Evolutionary conservation across 2,888 invertebrate genomes (phyloP).

Genomic region (Apodemia hepburni): DNA sequence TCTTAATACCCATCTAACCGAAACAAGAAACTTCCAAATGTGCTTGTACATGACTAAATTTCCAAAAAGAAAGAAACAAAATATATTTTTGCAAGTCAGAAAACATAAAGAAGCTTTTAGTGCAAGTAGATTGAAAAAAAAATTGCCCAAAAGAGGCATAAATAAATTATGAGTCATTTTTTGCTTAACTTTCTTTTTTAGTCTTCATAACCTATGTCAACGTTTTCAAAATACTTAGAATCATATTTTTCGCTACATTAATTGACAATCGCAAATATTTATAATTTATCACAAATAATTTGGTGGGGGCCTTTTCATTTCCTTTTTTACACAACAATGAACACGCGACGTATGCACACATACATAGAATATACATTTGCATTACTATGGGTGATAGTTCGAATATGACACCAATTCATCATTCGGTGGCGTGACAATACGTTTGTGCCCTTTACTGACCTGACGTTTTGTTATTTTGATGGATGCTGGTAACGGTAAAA

Average conservation of each 20-base stretch:
- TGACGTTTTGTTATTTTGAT: constrained; percentile 37
- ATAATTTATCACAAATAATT: not conserved
- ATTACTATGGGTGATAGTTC: constrained; percentile 59
- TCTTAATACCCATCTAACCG: too few species aligned
- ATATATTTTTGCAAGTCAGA: too few species aligned
- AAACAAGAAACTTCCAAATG: too few species aligned
- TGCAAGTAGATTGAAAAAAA: too few species aligned
- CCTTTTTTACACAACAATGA: constrained; percentile 35
- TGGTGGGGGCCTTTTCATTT: constrained; percentile 37
- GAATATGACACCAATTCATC: constrained; percentile 71
- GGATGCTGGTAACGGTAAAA: constrained; percentile 24
- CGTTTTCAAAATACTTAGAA: too few species aligned
- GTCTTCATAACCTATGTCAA: too few species aligned
- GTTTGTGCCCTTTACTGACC: constrained; percentile 42
- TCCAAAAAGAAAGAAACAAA: too few species aligned
- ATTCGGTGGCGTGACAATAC: constrained; percentile 53
- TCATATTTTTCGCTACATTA: not conserved
- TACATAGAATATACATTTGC: constrained; percentile 53
- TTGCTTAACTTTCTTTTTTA: too few species aligned
- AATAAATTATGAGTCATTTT: too few species aligned
- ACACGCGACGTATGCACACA: constrained; percentile 41
- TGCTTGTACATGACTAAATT: too few species aligned
- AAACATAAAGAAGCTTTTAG: too few species aligned
- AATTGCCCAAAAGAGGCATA: too few species aligned
- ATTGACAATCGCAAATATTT: constrained; percentile 4